These are phyloP conservation scores for Trachythela sp. DNA, from an alignment of 64 coral and sea anemone genomes.

Conservation along the genomic window DNA sequence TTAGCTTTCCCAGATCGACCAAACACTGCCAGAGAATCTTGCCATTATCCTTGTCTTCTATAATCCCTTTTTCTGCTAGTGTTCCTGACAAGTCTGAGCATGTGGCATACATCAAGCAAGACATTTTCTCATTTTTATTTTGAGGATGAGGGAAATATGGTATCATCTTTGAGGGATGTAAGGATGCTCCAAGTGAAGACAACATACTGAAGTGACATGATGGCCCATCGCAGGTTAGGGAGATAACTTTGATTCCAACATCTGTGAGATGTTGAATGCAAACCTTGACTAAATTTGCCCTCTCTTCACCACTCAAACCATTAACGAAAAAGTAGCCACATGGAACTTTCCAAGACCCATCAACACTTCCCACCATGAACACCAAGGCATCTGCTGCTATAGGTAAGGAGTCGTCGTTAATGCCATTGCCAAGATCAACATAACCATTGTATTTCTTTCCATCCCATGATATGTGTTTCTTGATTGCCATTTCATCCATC, in stretches of 20 bases:
- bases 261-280: not conserved
- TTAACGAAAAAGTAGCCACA: slow-evolving; percentile 2
- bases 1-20: not conserved
- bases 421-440: not conserved
- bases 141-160: not conserved
- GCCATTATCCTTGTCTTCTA: not conserved
- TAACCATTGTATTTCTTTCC: not conserved
- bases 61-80: not conserved
- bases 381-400: not conserved
- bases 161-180: not conserved
- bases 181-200: not conserved
- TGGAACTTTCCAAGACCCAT: not conserved
- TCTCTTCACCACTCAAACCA: not conserved
- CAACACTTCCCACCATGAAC: not conserved
- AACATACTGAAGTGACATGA: not conserved
- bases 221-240: not conserved
- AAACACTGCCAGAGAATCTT: not conserved
- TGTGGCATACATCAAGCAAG: not conserved
- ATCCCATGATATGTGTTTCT: not conserved
- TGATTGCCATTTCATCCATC: not conserved
- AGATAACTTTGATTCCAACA: not conserved
- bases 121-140: not conserved
- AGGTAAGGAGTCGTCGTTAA: not conserved
- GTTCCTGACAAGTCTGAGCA: not conserved
- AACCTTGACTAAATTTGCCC: not conserved